Conservation (phyloP, 2,113 vertebrate genomes). For the Lasiurus cinereus region DNA sequence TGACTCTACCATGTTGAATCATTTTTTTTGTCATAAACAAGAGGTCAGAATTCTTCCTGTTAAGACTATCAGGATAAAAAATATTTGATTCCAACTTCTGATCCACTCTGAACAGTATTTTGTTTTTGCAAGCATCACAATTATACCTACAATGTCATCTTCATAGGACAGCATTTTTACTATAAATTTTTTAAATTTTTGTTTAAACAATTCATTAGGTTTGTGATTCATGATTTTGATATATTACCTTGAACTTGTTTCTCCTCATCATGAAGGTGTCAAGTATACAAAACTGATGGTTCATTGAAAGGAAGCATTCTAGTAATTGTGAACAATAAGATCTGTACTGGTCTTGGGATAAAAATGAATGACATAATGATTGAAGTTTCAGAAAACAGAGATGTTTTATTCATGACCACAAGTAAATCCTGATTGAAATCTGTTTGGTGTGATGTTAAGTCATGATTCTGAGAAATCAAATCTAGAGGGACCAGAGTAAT, state of each 20-base stretch:
- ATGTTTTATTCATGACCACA: conserved; percentile 64
- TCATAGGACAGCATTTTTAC: background rate
- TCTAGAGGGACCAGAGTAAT: conserved; percentile 73
- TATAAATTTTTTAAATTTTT: background rate
- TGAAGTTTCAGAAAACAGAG: conserved; percentile 49
- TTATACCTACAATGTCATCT: background rate
- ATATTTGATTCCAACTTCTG: background rate
- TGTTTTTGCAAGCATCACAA: conserved; percentile 28
- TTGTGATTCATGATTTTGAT: conserved; percentile 22
- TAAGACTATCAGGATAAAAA: conserved; percentile 6
- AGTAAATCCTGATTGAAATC: conserved; percentile 73
- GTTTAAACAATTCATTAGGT: background rate
- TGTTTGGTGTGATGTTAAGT: conserved; percentile 63
- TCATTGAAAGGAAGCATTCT: background rate
- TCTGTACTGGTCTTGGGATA: conserved; percentile 61
- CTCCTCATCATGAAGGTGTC: conserved; percentile 37
- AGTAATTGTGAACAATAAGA: background rate
- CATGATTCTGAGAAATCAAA: conserved; percentile 69
- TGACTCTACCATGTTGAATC: background rate
- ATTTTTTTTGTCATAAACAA: conserved; percentile 22
- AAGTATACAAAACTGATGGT: conserved; percentile 19
- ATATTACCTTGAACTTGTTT: conserved; percentile 40
- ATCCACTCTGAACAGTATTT: conserved; percentile 21
- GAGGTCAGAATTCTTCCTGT: conserved; percentile 12
- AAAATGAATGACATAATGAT: conserved; percentile 58